Percentiles rank a stretch among this genome's conserved stretches.
These are phyloP conservation scores for Trachelus stipa DNA, from an alignment of 2,888 invertebrate genomes.

Conservation along the genomic window DNA sequence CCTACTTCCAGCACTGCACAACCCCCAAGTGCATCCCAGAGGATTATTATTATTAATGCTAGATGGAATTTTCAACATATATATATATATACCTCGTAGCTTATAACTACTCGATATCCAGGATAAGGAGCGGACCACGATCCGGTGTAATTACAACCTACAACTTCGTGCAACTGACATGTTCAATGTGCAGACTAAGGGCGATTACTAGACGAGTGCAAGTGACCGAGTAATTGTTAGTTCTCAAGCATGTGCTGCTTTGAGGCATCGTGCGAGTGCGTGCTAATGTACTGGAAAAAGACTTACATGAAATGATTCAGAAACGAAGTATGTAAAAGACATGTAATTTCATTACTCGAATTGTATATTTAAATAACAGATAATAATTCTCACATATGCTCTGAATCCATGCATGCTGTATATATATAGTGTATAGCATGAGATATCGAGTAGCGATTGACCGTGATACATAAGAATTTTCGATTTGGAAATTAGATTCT, in stretches of 20 bases:
- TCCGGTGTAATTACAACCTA: slow-evolving; percentile 45
- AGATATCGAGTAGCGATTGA: background rate
- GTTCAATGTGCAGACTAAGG: slow-evolving; percentile 39
- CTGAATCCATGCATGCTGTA: background rate
- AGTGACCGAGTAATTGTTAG: slow-evolving; percentile 47
- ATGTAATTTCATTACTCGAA: background rate
- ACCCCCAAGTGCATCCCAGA: background rate
- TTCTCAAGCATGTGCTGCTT: slow-evolving; percentile 28
- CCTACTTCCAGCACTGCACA: background rate
- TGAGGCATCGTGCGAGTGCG: background rate
- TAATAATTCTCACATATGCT: background rate
- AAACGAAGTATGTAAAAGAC: background rate
- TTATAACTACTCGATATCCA: background rate
- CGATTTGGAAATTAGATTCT: background rate
- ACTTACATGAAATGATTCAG: background rate
- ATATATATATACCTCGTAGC: background rate
- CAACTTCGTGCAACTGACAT: slow-evolving; percentile 38
- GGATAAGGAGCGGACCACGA: slow-evolving; percentile 15
- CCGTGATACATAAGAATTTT: background rate
- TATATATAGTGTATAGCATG: background rate
- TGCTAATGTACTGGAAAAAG: background rate
- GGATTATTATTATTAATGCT: background rate
- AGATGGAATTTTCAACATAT: background rate
- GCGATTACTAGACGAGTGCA: slow-evolving; percentile 46
- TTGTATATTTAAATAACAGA: background rate